Base-by-base conservation (phyloP, 1,140 invertebrate species). In the Drosophila ogumai region DNA sequence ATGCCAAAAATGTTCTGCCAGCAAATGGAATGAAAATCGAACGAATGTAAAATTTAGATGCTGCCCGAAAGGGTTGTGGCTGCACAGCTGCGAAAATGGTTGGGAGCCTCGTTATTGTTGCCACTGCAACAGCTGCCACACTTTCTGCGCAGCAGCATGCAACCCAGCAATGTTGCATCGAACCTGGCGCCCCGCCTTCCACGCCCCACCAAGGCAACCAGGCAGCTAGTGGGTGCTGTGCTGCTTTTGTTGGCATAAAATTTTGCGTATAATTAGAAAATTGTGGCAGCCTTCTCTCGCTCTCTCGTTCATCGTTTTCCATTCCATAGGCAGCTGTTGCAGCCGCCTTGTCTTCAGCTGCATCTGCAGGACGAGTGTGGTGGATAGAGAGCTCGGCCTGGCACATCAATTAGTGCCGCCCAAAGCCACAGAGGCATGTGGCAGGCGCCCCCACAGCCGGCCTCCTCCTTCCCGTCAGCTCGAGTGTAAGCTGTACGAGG, bases 201-300 rank as follows among this genome's bases (percentile, higher is more conserved):
- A 44, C 31, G 25, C 38, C 34, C 59, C 41, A 54, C 13, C 36
- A 58, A n/a, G n/a, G 28, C 22, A 54, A 17, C 13, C 36, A 28
- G 47, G 40, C 31, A 41, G 41, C 41, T 43, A 46, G 54, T 55
- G 38, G 49, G 77, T 72, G 59, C 64, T 60, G 75, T 60, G 81
- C 64, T 60, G 75, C 77, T 81, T 81, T 85, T 90, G 85, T 88
- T 90, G 75, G 86, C 81, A 90, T 79, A 90, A 59, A 90, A 90
- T 90, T 90, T 90, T 90, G 84, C 86, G 86, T 90, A 85, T 90
- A 90, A 90, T 90, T 90, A 90, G 85, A 90, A 90, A 90, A 90
- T 90, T 90, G 86, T 79, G 86, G 85, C 85, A 81, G 74, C 74
- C 73, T 88, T 66, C 86, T 72, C 68, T 59, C 52, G 47, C 54